Percentiles rank a stretch among this genome's conserved stretches.
Conservation (phyloP, 2,113 vertebrate genomes). For the Ophthalmolycus amberensis region DNA sequence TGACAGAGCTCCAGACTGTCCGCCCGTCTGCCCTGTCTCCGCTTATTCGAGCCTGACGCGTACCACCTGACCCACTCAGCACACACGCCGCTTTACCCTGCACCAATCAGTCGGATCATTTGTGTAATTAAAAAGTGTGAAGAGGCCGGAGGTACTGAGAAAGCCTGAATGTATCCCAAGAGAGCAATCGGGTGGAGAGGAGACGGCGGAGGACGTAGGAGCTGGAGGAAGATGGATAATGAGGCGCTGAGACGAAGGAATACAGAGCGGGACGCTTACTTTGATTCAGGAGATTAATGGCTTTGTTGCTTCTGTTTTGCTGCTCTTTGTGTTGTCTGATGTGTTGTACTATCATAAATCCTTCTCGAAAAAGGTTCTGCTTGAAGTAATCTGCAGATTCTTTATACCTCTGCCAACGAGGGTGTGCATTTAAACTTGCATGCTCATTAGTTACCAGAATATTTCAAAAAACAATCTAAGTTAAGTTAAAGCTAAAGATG, state of each 20-base stretch:
- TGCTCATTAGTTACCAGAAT: background rate
- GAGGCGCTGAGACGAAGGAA: background rate
- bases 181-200: constrained; percentile 46
- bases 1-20: background rate
- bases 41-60: background rate
- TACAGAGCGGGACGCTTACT: background rate
- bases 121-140: constrained; percentile 56
- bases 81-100: background rate
- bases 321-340: background rate
- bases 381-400: background rate
- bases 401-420: background rate
- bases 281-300: background rate
- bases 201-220: background rate
- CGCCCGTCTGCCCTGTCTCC: background rate
- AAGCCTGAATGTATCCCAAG: constrained; percentile 6
- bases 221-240: constrained; percentile 7
- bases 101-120: constrained; percentile 40
- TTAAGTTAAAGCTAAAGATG: background rate
- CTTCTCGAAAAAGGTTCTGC: background rate
- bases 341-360: background rate
- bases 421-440: background rate
- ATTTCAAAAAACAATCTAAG: background rate
- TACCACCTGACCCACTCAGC: background rate
- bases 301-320: background rate
- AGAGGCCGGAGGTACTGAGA: constrained; percentile 23